These are phyloP conservation scores for Apodemia duryi DNA, from an alignment of 2,888 invertebrate species.

Conservation along the genomic window DNA sequence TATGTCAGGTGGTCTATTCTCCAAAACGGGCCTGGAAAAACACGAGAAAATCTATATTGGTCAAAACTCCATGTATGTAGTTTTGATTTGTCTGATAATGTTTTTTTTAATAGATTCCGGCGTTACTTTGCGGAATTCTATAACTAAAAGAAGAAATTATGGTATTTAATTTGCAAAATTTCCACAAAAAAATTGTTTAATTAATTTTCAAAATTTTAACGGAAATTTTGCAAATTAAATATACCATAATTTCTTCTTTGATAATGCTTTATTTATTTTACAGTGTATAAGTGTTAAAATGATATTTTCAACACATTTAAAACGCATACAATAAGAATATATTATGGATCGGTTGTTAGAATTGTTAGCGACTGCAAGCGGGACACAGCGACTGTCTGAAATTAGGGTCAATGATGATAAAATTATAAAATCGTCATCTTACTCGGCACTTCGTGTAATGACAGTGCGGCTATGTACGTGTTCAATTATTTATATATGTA, in stretches of 20 bases:
- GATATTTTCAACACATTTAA: not conserved
- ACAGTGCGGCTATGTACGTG: not conserved
- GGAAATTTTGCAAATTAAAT: not conserved
- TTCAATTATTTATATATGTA: not conserved
- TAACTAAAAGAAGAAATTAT: too few species aligned
- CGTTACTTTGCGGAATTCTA: too few species aligned
- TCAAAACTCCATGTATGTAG: too few species aligned
- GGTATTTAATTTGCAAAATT: too few species aligned
- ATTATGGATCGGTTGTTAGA: constrained; percentile 20
- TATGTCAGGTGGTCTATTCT: too few species aligned
- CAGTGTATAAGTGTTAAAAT: not conserved
- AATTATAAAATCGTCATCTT: constrained; percentile 51
- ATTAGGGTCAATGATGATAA: constrained; percentile 72
- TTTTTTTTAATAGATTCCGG: too few species aligned
- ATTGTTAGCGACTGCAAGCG: constrained; percentile 22
- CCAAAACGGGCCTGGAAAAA: too few species aligned
- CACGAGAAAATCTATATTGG: too few species aligned
- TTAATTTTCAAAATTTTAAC: not conserved
- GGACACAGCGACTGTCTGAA: constrained; percentile 35
- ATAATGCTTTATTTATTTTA: too few species aligned
- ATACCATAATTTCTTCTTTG: too few species aligned
- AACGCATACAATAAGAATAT: constrained; percentile 5
- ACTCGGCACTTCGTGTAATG: not conserved
- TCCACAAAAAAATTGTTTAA: too few species aligned
- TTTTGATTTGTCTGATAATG: too few species aligned